Evolutionary conservation across 2,113 vertebrate genomes (phyloP).

Genomic region (Mola mola): DNA sequence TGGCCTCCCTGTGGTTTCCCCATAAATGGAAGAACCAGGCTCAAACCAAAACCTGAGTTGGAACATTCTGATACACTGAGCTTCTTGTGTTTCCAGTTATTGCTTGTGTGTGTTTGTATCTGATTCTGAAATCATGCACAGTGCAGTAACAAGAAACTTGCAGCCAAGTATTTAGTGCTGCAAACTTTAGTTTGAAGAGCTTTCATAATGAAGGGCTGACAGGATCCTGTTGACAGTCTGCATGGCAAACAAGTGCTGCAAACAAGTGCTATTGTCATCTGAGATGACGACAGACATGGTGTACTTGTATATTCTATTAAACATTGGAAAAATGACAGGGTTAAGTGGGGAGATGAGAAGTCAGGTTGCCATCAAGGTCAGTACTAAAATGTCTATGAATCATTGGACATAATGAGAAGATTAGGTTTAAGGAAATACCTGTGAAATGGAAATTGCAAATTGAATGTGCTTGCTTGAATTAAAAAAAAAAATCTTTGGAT

Average conservation of each 20-base stretch:
- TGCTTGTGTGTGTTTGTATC: conserved; percentile 7
- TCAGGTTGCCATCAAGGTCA: conserved; percentile 63
- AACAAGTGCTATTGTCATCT: too few species aligned
- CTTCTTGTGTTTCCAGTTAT: conserved; percentile 3
- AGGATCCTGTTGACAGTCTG: conserved; percentile 32
- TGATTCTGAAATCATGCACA: background rate
- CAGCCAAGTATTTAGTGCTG: conserved; percentile 29
- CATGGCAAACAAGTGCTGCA: conserved; percentile 33
- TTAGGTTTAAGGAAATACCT: conserved; percentile 31
- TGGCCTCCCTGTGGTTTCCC: conserved; percentile 24
- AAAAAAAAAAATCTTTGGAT: conserved; percentile 1
- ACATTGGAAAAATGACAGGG: conserved; percentile 46
- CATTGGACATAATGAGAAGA: conserved; percentile 35
- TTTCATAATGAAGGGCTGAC: conserved; percentile 26
- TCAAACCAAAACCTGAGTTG: background rate
- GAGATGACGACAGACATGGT: conserved; percentile 15
- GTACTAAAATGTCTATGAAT: conserved; percentile 40
- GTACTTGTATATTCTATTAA: conserved; percentile 55
- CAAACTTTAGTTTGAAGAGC: conserved; percentile 23
- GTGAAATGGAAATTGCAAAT: conserved; percentile 25
- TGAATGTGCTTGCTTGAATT: conserved; percentile 16
- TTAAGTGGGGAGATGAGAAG: conserved; percentile 58
- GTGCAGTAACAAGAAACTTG: conserved; percentile 19
- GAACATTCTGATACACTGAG: conserved; percentile 4
- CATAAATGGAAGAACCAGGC: background rate